Conservation (phyloP, 2,797 vertebrate genomes). For the Brachyalestes nurse region DNA sequence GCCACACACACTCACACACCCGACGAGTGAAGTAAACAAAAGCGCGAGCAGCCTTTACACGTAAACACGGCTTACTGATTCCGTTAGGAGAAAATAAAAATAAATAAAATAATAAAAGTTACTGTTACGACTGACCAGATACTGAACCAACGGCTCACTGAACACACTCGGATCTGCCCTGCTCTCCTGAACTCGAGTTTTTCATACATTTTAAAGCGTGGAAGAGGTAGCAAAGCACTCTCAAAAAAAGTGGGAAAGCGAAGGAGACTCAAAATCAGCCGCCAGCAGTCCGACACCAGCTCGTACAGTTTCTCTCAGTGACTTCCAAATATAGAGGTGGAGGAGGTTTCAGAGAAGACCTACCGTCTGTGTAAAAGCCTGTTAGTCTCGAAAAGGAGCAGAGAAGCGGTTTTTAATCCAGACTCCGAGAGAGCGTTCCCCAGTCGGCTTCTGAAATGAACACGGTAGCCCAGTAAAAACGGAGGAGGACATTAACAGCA, state of each 20-base stretch:
- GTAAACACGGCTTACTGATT: neutral
- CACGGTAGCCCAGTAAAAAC: no score
- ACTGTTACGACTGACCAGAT: neutral
- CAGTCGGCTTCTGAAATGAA: no score
- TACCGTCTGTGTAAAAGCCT: neutral
- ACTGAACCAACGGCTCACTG: neutral
- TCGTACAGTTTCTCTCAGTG: neutral
- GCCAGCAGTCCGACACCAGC: neutral
- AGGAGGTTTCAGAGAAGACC: neutral
- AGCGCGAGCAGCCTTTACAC: neutral
- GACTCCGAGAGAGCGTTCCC: neutral
- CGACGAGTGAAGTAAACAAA: neutral
- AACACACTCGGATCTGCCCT: no score
- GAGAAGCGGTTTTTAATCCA: neutral
- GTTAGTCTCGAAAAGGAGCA: neutral
- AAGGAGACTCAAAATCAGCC: neutral
- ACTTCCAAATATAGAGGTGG: neutral
- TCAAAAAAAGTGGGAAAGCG: neutral
- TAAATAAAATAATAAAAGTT: neutral
- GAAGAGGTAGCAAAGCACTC: no score
- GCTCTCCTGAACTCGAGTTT: neutral
- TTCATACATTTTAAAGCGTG: no score
- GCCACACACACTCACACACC: neutral
- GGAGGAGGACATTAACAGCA: neutral
- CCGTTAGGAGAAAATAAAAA: neutral